A percentile compares a stretch with the other conserved stretches of the same genome.
Conservation (phyloP, 2,888 invertebrate species). For the Agonopterix heracliana region DNA sequence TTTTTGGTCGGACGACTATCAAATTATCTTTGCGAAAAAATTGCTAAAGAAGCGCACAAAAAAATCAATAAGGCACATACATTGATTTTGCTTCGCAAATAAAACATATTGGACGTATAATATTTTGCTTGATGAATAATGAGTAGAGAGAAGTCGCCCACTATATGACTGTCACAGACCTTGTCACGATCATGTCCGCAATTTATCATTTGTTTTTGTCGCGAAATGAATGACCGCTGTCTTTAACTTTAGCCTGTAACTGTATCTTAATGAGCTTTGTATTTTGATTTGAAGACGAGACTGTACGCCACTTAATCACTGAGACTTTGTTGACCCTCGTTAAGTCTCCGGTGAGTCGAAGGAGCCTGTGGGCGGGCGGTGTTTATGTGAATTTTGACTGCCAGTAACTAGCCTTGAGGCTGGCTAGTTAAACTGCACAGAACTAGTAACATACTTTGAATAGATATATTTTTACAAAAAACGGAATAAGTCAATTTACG, state of each 20-base stretch:
- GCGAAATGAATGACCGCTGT: constrained; percentile 35
- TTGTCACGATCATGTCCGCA: constrained; percentile 40
- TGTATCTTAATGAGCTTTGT: constrained; percentile 41
- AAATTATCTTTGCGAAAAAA: neutral
- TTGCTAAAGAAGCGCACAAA: constrained; percentile 9
- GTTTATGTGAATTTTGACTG: neutral
- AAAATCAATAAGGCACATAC: constrained; percentile 16
- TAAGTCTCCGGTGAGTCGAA: neutral
- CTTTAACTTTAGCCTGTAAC: constrained; percentile 38
- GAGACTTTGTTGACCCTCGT: constrained; percentile 17
- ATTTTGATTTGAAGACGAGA: constrained; percentile 10
- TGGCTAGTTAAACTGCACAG: neutral
- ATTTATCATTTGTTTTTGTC: constrained; percentile 66
- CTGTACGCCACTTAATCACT: constrained; percentile 14
- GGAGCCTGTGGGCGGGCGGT: neutral
- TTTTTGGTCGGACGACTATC: neutral
- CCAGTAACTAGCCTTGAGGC: neutral
- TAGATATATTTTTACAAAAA: too few species aligned
- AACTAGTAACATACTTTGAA: too few species aligned
- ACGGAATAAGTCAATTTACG: too few species aligned
- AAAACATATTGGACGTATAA: neutral
- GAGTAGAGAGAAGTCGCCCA: neutral
- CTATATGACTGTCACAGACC: constrained; percentile 45
- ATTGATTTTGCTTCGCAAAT: constrained; percentile 23
- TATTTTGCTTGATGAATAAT: too few species aligned